Evolutionary conservation across 2,888 invertebrate genomes (phyloP).

Genomic region (Pachydiplax longipennis): DNA sequence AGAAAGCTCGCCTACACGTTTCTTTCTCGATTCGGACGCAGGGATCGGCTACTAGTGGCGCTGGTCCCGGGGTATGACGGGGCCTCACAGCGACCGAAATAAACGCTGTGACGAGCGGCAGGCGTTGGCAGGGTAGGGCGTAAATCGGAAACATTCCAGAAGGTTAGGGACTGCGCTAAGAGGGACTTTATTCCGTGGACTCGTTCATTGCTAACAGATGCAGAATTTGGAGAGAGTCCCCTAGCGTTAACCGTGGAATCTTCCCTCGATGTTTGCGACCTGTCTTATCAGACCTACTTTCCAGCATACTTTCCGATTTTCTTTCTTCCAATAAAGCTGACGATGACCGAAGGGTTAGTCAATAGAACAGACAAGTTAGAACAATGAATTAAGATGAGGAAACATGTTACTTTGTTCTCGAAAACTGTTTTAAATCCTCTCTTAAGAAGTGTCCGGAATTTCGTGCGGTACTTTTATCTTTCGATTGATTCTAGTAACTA

Average conservation of each 20-base stretch:
- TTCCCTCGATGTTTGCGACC: background rate
- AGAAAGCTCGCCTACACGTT: background rate
- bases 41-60: background rate
- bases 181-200: background rate
- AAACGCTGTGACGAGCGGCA: slow-evolving; percentile 9
- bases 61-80: background rate
- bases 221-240: background rate
- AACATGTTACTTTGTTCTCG: background rate
- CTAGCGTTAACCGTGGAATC: background rate
- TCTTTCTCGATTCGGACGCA: background rate
- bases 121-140: background rate
- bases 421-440: background rate
- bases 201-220: background rate
- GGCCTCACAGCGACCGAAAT: slow-evolving; percentile 26
- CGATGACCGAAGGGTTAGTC: background rate
- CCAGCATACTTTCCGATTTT: background rate
- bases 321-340: background rate
- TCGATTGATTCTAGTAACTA: too few relatives aligned
- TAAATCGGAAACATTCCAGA: slow-evolving; percentile 35
- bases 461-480: too few relatives aligned
- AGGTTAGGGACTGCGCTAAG: background rate
- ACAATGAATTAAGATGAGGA: background rate
- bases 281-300: background rate
- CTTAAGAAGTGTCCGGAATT: too few relatives aligned
- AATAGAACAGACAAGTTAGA: background rate